Percentiles rank a stretch among this genome's conserved stretches.
These are phyloP conservation scores for Myanophis thanlyinensis DNA, from an alignment of 2,113 vertebrate species.

Conservation along the genomic window DNA sequence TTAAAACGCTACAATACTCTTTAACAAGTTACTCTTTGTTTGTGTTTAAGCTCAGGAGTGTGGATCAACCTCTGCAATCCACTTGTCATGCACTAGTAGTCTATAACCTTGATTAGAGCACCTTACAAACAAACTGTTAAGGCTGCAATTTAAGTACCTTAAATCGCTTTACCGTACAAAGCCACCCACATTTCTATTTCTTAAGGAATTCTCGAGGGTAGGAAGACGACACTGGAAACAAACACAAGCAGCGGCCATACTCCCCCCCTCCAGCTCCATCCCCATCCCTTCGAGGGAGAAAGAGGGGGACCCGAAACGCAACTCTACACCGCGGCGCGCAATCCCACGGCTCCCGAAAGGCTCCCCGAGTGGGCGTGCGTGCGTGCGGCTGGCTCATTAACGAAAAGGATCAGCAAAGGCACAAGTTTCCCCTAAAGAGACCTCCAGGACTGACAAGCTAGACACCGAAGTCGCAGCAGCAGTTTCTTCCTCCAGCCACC, in stretches of 20 bases:
- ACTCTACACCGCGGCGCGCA: not conserved
- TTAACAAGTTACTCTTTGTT: not conserved
- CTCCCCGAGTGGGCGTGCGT: not conserved
- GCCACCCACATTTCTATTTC: not conserved
- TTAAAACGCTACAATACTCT: not conserved
- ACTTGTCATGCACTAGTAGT: not conserved
- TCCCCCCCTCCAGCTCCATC: not conserved
- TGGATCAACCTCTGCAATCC: not conserved
- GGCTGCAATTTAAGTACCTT: not conserved
- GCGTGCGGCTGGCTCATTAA: not conserved
- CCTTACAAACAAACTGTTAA: not conserved
- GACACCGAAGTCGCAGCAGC: not conserved
- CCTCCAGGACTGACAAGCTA: not conserved
- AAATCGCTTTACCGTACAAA: not conserved
- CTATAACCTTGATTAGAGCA: not conserved
- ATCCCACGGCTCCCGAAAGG: not conserved
- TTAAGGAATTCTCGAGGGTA: not conserved
- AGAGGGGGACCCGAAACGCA: not conserved
- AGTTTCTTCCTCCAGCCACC: not conserved
- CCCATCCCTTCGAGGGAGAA: not conserved
- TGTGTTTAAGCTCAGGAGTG: not conserved
- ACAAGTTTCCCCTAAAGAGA: not conserved
- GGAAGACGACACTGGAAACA: not conserved
- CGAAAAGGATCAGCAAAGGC: not conserved
- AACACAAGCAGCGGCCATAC: not conserved